phyloP scores from a whole-genome alignment of 1,140 invertebrate genomes.

The Olivierus martensii region DNA sequence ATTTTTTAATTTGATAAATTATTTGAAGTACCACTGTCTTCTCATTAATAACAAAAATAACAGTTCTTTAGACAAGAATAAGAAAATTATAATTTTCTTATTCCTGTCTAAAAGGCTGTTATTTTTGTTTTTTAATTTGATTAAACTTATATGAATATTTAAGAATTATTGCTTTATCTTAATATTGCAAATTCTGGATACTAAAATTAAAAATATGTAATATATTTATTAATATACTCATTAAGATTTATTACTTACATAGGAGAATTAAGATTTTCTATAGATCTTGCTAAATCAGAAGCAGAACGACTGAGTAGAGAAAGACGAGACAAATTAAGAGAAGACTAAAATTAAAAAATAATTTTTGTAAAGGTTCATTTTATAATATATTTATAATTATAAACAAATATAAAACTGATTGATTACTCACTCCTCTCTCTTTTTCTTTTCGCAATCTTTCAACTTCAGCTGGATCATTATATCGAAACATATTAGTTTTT shows the following conservation, averaged over 20 bases:
- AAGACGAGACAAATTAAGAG: slow-evolving; percentile 60
- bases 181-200: no score
- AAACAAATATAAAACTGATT: no score
- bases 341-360: slow-evolving; percentile 25
- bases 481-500: slow-evolving; percentile 80
- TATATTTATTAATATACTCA: background rate
- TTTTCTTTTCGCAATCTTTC: slow-evolving; percentile 62
- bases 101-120: no score
- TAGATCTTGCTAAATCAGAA: slow-evolving; percentile 59
- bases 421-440: slow-evolving; percentile 23
- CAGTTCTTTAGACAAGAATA: no score
- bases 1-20: no score
- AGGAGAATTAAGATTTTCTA: background rate
- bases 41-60: no score
- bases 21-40: no score
- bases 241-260: background rate
- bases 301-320: slow-evolving; percentile 70
- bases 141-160: no score
- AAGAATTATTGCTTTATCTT: no score
- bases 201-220: no score
- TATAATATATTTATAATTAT: background rate
- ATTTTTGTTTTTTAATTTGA: no score
- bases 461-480: slow-evolving; percentile 81
- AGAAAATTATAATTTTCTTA: no score
- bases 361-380: background rate